Conservation (phyloP, 2,797 vertebrate species). For the Enteromius anoplus region DNA sequence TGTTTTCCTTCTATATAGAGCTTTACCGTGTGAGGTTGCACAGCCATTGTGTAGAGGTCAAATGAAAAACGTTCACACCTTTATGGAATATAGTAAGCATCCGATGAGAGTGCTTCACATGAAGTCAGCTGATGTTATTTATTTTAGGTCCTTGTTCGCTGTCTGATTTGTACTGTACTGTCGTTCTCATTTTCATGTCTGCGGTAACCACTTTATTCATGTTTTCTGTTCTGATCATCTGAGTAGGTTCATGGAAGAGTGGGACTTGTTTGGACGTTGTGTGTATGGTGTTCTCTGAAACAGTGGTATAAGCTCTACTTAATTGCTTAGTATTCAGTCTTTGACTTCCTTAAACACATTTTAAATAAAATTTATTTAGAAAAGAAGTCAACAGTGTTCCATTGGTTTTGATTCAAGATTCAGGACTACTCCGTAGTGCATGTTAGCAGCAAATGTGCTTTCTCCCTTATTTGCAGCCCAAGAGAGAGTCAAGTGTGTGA, state of each 20-base stretch:
- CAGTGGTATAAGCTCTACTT: conserved; percentile 69
- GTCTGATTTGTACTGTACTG: conserved; percentile 29
- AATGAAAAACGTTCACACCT: conserved; percentile 24
- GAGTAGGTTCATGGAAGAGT: conserved; percentile 53
- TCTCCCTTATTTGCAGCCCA: conserved; percentile 26
- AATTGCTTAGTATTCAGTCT: conserved; percentile 70
- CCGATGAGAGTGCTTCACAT: conserved; percentile 59
- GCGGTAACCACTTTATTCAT: conserved; percentile 34
- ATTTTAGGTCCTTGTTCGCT: conserved; percentile 65
- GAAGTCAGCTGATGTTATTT: conserved; percentile 73
- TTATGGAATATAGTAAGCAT: conserved; percentile 55
- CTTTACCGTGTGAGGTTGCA: conserved; percentile 73
- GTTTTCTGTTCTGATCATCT: conserved; percentile 36
- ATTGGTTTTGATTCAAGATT: conserved; percentile 49
- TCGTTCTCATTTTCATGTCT: conserved; percentile 27
- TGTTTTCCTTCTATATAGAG: conserved; percentile 64
- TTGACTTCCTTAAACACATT: conserved; percentile 72
- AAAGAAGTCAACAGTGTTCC: conserved; percentile 44
- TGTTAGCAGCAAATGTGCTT: background rate
- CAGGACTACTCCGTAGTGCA: conserved; percentile 2
- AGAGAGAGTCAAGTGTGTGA: background rate
- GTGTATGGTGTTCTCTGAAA: conserved; percentile 30
- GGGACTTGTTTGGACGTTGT: conserved; percentile 12
- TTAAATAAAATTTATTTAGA: conserved; percentile 77
- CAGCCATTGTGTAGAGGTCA: conserved; percentile 62